These are phyloP conservation scores for Eolophus roseicapilla DNA, from an alignment of 2,113 vertebrate species.

Conservation along the genomic window DNA sequence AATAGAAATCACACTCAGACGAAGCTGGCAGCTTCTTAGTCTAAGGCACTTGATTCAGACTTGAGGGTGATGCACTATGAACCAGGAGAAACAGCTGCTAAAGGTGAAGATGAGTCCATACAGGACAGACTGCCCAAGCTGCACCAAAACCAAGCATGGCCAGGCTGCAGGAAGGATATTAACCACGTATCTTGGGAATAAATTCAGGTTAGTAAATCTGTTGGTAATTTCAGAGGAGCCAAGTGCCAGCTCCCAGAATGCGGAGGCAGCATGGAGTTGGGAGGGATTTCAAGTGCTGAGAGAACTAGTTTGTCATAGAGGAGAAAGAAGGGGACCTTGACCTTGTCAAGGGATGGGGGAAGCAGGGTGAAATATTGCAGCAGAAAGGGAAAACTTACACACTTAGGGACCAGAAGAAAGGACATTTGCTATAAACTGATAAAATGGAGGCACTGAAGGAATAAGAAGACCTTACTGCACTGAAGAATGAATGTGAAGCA, in stretches of 20 bases:
- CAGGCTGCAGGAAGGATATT: not conserved
- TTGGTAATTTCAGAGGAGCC: not conserved
- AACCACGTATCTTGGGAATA: not conserved
- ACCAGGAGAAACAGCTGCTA: not conserved
- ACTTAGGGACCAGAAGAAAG: not conserved
- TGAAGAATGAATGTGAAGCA: not conserved
- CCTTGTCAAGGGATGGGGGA: not conserved
- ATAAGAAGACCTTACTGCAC: not conserved
- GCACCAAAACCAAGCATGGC: not conserved
- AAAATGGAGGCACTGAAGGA: not conserved
- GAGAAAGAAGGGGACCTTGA: not conserved
- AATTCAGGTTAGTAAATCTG: not conserved
- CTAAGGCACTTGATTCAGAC: not conserved
- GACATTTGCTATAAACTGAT: not conserved
- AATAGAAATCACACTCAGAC: not conserved
- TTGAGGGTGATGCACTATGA: not conserved
- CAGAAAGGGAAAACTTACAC: not conserved
- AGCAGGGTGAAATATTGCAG: not conserved
- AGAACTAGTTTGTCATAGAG: not conserved
- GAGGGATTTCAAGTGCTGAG: not conserved
- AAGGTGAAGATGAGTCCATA: not conserved
- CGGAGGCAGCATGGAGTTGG: not conserved
- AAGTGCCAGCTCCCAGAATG: not conserved
- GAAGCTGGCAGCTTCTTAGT: not conserved
- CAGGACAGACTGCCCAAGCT: not conserved